phyloP scores from a whole-genome alignment of 2,888 invertebrate species.

The Rhagophthalmus giganteus region DNA sequence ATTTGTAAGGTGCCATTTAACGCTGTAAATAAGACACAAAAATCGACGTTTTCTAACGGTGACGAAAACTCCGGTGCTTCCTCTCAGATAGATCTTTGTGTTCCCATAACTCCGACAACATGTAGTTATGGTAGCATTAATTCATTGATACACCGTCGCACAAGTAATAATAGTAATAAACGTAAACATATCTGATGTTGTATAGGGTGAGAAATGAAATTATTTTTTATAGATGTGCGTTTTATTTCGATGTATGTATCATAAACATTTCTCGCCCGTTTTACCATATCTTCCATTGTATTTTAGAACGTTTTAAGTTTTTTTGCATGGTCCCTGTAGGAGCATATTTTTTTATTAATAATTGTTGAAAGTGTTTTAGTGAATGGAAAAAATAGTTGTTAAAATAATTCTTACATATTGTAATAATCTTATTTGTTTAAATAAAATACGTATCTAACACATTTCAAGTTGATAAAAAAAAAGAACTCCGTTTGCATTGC shows the following conservation, averaged over 20 bases:
- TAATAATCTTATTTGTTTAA: too few species aligned
- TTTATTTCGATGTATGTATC: constrained; percentile 1
- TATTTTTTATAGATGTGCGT: too few species aligned
- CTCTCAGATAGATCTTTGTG: constrained; percentile 1
- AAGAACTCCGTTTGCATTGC: neutral
- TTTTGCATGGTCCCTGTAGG: too few species aligned
- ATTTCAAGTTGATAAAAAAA: too few species aligned
- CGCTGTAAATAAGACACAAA: constrained; percentile 14
- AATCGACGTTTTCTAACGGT: too few species aligned
- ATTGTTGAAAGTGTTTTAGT: too few species aligned
- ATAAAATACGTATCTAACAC: too few species aligned
- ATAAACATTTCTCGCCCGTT: constrained; percentile 9
- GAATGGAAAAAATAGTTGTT: too few species aligned
- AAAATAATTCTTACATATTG: too few species aligned
- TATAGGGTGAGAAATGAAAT: constrained; percentile 49
- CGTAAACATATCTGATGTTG: constrained; percentile 52
- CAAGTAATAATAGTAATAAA: constrained; percentile 44
- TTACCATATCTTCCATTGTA: too few species aligned
- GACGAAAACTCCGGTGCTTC: constrained; percentile 16
- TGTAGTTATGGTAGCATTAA: constrained; percentile 50
- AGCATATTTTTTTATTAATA: too few species aligned
- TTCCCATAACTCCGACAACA: constrained; percentile 30
- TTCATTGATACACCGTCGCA: constrained; percentile 41
- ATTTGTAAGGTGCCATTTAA: constrained; percentile 51
- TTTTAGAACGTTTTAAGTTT: neutral